Evolutionary conservation across 2,797 vertebrate species (phyloP).

Genomic region (Rhodeus uyekii): DNA sequence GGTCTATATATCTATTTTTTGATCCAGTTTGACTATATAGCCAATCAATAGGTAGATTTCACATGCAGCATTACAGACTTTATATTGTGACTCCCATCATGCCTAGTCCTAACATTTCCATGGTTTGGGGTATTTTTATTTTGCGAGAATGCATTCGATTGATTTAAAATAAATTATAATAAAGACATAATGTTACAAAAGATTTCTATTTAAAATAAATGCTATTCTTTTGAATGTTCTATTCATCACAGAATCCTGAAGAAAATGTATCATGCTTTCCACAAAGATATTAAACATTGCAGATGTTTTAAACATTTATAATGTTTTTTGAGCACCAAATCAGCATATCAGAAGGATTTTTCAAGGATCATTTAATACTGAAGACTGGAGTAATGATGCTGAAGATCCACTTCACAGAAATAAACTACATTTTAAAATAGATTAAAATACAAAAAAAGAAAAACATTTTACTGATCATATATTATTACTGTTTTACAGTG

Average conservation of each 20-base stretch:
- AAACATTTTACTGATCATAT: not conserved
- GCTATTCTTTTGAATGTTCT: too few species aligned
- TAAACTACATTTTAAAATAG: not conserved
- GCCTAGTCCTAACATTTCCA: not conserved
- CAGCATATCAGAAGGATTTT: not conserved
- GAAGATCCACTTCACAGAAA: not conserved
- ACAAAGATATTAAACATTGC: too few species aligned
- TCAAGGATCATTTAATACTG: not conserved
- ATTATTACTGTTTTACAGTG: not conserved
- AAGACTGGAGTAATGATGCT: not conserved
- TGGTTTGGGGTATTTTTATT: not conserved
- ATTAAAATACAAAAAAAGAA: too few species aligned
- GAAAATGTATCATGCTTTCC: too few species aligned
- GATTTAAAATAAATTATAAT: too few species aligned
- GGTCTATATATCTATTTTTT: not conserved
- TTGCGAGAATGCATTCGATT: too few species aligned
- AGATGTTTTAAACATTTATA: too few species aligned
- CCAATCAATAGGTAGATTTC: not conserved
- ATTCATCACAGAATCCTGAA: not conserved
- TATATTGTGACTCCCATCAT: not conserved
- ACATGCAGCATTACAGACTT: not conserved
- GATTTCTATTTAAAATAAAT: not conserved
- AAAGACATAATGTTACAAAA: not conserved
- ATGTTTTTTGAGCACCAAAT: not conserved
- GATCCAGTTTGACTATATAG: not conserved